A percentile compares a stretch with the other conserved stretches of the same genome.
phyloP scores from a whole-genome alignment of 2,888 invertebrate species.

The Aleiodes leptofemur region DNA sequence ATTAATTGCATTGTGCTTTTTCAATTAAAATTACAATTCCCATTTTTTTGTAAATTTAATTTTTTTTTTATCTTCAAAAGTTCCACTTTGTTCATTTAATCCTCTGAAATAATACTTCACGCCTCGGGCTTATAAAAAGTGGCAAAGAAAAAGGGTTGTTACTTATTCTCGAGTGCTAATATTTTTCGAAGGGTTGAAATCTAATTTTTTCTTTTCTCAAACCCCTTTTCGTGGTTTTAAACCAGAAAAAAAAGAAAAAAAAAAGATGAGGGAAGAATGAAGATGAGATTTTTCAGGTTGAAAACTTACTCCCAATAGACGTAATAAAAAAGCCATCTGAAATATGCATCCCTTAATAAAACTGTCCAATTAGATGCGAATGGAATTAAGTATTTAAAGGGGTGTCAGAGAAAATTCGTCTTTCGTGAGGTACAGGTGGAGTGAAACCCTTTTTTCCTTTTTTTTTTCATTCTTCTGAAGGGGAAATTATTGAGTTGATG shows the following conservation, averaged over 20 bases:
- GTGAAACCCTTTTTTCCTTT: constrained; percentile 24
- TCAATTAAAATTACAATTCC: constrained; percentile 19
- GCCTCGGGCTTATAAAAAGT: constrained; percentile 43
- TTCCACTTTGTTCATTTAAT: constrained; percentile 71
- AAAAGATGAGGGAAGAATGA: constrained; percentile 41
- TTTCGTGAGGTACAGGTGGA: constrained; percentile 8
- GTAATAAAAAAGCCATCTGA: constrained; percentile 75
- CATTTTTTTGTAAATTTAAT: constrained; percentile 46
- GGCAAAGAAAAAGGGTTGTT: constrained; percentile 61
- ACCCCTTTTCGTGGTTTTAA: constrained; percentile 52
- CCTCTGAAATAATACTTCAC: constrained; percentile 68
- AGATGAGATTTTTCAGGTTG: constrained; percentile 29
- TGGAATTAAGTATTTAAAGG: constrained; percentile 74
- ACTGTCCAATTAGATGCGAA: constrained; percentile 74
- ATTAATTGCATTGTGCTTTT: background rate
- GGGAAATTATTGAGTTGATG: constrained; percentile 67
- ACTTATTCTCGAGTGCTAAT: constrained; percentile 67
- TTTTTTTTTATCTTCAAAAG: constrained; percentile 62
- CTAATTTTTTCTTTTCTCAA: constrained; percentile 70
- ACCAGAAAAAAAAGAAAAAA: constrained; percentile 41
- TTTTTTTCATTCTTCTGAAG: constrained; percentile 50
- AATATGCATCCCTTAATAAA: constrained; percentile 75
- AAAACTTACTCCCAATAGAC: constrained; percentile 67
- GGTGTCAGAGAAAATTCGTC: constrained; percentile 63
- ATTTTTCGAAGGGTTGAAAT: constrained; percentile 72